A percentile compares a stretch with the other conserved stretches of the same genome.
These are phyloP conservation scores for Drosophila dives DNA, from an alignment of 2,888 invertebrate genomes.

Conservation along the genomic window DNA sequence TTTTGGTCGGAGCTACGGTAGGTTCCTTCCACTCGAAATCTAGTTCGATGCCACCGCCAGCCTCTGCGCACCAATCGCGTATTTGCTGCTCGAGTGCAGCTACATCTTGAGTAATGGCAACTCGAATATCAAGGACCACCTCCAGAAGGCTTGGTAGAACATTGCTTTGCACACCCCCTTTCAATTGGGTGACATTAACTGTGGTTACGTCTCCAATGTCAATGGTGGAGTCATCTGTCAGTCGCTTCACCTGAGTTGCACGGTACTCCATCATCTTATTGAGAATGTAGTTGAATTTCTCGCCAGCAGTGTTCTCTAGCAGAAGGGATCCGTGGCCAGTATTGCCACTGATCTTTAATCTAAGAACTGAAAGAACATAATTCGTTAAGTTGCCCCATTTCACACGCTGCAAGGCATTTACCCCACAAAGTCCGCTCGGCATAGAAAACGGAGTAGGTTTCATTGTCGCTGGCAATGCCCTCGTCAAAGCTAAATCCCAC, in stretches of 20 bases:
- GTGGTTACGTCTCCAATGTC: constrained; percentile 89
- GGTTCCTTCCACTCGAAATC: constrained; percentile 88
- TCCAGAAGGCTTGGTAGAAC: constrained; percentile 91
- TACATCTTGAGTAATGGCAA: constrained; percentile 86
- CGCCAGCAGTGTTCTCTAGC: constrained; percentile 89
- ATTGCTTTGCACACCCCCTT: constrained; percentile 92
- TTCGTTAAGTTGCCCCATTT: background rate
- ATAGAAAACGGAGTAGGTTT: constrained; percentile 87
- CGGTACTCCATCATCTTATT: constrained; percentile 88
- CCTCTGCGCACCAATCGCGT: constrained; percentile 87
- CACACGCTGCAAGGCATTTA: constrained; percentile 84
- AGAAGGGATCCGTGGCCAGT: constrained; percentile 92
- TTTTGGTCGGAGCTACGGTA: constrained; percentile 87
- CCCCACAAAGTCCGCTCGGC: constrained; percentile 90
- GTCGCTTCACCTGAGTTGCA: constrained; percentile 86
- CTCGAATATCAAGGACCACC: constrained; percentile 88
- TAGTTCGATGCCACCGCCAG: constrained; percentile 89
- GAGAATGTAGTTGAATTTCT: constrained; percentile 88
- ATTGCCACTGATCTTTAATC: constrained; percentile 88
- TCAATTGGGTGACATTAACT: constrained; percentile 89
- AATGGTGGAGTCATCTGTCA: constrained; percentile 84
- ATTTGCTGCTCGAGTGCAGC: constrained; percentile 86
- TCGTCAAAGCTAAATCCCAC: constrained; percentile 92
- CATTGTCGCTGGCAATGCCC: constrained; percentile 89
- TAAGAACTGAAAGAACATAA: constrained; percentile 85